These are phyloP conservation scores for Cerastis leucographa DNA, from an alignment of 2,888 invertebrate species.

Conservation along the genomic window DNA sequence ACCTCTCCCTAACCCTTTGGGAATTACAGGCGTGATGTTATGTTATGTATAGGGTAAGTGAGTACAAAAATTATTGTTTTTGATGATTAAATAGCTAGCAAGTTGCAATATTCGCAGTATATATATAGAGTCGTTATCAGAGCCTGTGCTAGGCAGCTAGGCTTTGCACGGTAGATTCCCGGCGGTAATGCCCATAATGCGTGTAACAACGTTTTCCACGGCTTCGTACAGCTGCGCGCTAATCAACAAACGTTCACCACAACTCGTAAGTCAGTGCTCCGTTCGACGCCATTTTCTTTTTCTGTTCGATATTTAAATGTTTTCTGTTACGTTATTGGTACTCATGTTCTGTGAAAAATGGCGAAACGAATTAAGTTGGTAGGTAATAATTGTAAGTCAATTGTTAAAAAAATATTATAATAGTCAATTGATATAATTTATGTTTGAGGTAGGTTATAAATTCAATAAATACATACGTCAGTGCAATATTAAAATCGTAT, in stretches of 20 bases:
- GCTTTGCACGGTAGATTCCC: slow-evolving; percentile 59
- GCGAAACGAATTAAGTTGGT: background rate
- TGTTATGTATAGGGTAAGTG: background rate
- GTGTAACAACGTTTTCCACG: slow-evolving; percentile 71
- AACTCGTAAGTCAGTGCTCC: slow-evolving; percentile 24
- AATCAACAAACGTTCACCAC: slow-evolving; percentile 59
- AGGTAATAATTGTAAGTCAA: background rate
- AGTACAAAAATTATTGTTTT: background rate
- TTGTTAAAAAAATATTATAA: background rate
- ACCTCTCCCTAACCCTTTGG: no score
- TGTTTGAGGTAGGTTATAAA: background rate
- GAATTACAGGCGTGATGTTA: no score
- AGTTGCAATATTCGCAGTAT: slow-evolving; percentile 10
- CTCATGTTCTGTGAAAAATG: background rate
- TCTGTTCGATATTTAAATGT: slow-evolving; percentile 22
- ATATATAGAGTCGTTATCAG: slow-evolving; percentile 46
- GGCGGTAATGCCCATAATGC: slow-evolving; percentile 62
- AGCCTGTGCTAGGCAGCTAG: slow-evolving; percentile 24
- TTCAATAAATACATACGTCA: background rate
- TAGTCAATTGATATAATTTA: background rate
- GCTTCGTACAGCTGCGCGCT: slow-evolving; percentile 61
- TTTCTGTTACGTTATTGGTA: background rate
- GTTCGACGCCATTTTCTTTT: slow-evolving; percentile 48
- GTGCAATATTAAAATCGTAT: background rate
- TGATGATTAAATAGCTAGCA: slow-evolving; percentile 11